phyloP scores from a whole-genome alignment of 2,888 invertebrate genomes.

The Cyclophora punctaria region DNA sequence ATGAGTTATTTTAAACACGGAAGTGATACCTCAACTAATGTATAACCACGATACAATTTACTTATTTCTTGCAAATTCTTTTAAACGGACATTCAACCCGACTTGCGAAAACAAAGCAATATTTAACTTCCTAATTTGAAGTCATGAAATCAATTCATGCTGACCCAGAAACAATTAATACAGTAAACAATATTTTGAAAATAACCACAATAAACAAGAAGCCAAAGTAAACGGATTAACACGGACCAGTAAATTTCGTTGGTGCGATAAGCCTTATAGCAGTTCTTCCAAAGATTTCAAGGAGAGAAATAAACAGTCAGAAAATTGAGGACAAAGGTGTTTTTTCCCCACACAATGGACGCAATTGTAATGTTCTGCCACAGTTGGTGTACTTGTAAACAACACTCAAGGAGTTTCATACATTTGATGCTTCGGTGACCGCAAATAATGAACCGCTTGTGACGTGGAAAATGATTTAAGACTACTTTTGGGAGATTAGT shows the following conservation, averaged over 20 bases:
- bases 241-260: too few relatives aligned
- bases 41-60: neutral
- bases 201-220: neutral
- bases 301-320: neutral
- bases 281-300: neutral
- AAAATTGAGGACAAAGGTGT: constrained; percentile 5
- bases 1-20: too few relatives aligned
- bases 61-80: neutral
- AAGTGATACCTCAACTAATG: too few relatives aligned
- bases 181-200: too few relatives aligned
- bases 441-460: neutral
- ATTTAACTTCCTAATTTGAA: too few relatives aligned
- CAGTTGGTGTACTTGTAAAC: constrained; percentile 2
- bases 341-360: constrained; percentile 2
- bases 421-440: constrained; percentile 5
- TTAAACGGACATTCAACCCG: too few relatives aligned
- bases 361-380: constrained; percentile 1
- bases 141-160: too few relatives aligned
- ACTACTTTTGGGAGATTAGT: too few relatives aligned
- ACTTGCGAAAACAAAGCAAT: too few relatives aligned
- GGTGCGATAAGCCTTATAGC: neutral
- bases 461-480: constrained; percentile 4
- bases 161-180: too few relatives aligned
- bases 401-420: constrained; percentile 4
- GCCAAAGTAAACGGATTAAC: neutral